A percentile compares a stretch with the other conserved stretches of the same genome.
Evolutionary conservation across 1,140 invertebrate species (phyloP).

Genomic region (Diplogasteroides magnus): DNA sequence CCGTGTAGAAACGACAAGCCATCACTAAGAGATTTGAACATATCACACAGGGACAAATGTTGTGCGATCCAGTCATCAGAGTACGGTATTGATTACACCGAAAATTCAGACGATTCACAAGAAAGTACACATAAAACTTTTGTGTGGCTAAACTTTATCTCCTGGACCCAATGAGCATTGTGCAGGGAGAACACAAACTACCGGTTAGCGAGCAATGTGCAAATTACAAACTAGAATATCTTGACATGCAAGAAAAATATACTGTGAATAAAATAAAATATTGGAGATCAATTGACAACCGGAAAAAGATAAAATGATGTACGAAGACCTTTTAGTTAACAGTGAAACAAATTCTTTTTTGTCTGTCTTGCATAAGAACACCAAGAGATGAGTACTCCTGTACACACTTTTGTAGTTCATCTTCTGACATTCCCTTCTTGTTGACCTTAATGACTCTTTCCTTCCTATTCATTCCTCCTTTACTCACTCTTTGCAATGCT

Average conservation of each 20-base stretch:
- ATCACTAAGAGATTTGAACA: too few relatives aligned
- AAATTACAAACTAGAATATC: background rate
- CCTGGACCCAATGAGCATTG: background rate
- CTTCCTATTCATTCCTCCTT: slow-evolving; percentile 11
- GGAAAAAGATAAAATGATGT: too few relatives aligned
- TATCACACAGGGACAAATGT: too few relatives aligned
- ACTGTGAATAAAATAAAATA: background rate
- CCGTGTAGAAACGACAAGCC: background rate
- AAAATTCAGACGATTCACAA: background rate
- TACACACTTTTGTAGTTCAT: slow-evolving; percentile 37
- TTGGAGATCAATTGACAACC: background rate
- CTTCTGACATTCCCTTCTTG: slow-evolving; percentile 31
- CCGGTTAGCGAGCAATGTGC: background rate
- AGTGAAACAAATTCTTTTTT: slow-evolving; percentile 34
- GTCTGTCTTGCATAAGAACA: slow-evolving; percentile 33
- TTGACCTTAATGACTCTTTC: slow-evolving; percentile 3
- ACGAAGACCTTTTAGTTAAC: slow-evolving; percentile 30
- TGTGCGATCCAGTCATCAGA: too few relatives aligned
- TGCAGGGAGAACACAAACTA: background rate
- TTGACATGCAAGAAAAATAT: background rate
- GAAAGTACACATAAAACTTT: background rate
- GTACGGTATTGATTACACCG: background rate
- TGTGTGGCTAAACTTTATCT: background rate
- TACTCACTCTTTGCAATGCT: background rate
- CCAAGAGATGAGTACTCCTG: slow-evolving; percentile 27